phyloP scores from a whole-genome alignment of 1,140 invertebrate species.

The Brachionus rotundiformis region DNA sequence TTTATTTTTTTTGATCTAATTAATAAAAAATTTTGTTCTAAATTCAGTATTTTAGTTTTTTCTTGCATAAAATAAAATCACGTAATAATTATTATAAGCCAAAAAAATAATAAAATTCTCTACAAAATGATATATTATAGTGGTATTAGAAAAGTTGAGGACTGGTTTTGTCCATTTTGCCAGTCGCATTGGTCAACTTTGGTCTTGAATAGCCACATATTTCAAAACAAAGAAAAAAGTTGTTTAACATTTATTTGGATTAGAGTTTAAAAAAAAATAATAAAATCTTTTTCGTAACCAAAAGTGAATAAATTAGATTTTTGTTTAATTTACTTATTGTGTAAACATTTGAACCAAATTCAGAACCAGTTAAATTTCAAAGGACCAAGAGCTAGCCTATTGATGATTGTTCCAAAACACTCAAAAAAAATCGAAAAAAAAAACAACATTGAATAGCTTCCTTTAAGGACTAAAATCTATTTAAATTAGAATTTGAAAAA shows the following conservation, averaged over 20 bases:
- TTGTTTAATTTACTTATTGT: conserved; percentile 5
- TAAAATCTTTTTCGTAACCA: conserved; percentile 19
- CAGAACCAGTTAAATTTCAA: not conserved
- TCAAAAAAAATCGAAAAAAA: not conserved
- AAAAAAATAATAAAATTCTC: too few relatives aligned
- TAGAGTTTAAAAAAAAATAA: conserved; percentile 2
- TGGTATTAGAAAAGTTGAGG: too few relatives aligned
- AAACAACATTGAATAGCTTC: conserved; percentile 4
- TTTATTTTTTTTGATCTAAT: too few relatives aligned
- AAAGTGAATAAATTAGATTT: conserved; percentile 4
- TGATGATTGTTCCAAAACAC: not conserved
- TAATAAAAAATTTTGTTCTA: too few relatives aligned
- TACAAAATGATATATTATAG: too few relatives aligned
- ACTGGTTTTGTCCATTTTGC: too few relatives aligned
- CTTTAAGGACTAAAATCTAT: conserved; percentile 15
- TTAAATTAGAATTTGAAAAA: not conserved
- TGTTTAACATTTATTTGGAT: conserved; percentile 15
- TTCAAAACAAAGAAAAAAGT: too few relatives aligned
- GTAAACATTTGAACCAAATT: not conserved
- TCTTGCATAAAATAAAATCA: too few relatives aligned
- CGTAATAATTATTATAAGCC: too few relatives aligned
- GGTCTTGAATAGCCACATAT: too few relatives aligned
- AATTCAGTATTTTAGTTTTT: too few relatives aligned
- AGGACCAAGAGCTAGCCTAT: conserved; percentile 4
- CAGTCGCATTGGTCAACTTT: too few relatives aligned